Percentiles rank a stretch among this genome's conserved stretches.
Evolutionary conservation across 2,888 invertebrate species (phyloP).

Genomic region (Rhodophaea formosa): DNA sequence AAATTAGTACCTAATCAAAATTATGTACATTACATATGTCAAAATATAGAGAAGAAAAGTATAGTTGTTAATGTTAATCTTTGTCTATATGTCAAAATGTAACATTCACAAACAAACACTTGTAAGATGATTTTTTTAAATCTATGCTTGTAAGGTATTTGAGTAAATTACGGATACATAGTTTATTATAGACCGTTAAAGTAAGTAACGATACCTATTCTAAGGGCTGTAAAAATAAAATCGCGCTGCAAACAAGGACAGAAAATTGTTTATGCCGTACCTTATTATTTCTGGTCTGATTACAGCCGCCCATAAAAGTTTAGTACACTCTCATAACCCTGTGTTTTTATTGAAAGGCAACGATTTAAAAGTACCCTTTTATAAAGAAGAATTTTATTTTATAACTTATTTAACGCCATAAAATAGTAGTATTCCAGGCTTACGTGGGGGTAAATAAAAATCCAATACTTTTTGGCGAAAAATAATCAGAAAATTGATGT

Average conservation of each 20-base stretch:
- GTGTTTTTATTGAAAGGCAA: background rate
- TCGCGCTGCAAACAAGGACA: background rate
- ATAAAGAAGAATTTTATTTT: background rate
- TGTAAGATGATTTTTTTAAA: too few relatives aligned
- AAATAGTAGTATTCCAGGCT: background rate
- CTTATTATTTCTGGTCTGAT: background rate
- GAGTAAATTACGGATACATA: too few relatives aligned
- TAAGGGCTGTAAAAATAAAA: background rate
- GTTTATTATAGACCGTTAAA: background rate
- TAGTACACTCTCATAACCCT: background rate
- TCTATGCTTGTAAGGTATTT: too few relatives aligned
- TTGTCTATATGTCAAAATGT: too few relatives aligned
- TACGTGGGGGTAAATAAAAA: too few relatives aligned
- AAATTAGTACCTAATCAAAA: too few relatives aligned
- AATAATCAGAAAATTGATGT: too few relatives aligned
- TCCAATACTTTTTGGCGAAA: too few relatives aligned
- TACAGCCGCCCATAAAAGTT: slow-evolving; percentile 1
- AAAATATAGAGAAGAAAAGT: too few relatives aligned
- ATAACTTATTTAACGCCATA: background rate
- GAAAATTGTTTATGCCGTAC: background rate
- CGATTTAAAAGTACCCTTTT: background rate
- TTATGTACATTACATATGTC: too few relatives aligned
- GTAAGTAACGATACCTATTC: background rate
- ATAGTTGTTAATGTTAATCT: too few relatives aligned
- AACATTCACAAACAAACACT: too few relatives aligned